These are phyloP conservation scores for Silurus glanis DNA, from an alignment of 2,113 vertebrate species.

Conservation along the genomic window DNA sequence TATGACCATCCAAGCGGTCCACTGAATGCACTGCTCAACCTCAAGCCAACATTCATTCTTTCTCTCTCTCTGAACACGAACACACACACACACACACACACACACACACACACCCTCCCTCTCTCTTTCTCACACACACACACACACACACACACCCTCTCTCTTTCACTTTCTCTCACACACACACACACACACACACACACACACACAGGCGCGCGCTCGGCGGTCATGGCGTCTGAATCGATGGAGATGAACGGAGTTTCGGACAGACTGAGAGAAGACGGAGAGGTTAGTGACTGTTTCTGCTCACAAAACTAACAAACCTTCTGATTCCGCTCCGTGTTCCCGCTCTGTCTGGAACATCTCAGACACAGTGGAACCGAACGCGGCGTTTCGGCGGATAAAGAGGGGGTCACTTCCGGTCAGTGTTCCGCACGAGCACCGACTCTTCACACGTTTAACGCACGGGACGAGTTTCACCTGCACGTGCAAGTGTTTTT, in stretches of 20 bases:
- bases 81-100: no score
- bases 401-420: background rate
- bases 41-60: background rate
- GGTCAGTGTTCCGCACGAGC: background rate
- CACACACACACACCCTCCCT: no score
- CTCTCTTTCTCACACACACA: no score
- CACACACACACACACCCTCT: no score
- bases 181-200: background rate
- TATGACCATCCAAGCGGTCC: background rate
- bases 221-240: slow-evolving; percentile 58
- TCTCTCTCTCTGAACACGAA: background rate
- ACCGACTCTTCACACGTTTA: no score
- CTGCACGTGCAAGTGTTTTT: background rate
- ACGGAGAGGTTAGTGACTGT: slow-evolving; percentile 61
- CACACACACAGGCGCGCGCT: background rate
- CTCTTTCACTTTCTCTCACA: no score
- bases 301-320: no score
- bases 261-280: slow-evolving; percentile 43
- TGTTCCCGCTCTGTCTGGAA: background rate
- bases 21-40: background rate
- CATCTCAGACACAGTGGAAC: background rate
- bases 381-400: background rate
- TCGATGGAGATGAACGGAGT: slow-evolving; percentile 67
- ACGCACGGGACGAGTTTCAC: no score
- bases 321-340: no score